Conservation (phyloP, 2,113 vertebrate species). For the Oncorhynchus keta region DNA sequence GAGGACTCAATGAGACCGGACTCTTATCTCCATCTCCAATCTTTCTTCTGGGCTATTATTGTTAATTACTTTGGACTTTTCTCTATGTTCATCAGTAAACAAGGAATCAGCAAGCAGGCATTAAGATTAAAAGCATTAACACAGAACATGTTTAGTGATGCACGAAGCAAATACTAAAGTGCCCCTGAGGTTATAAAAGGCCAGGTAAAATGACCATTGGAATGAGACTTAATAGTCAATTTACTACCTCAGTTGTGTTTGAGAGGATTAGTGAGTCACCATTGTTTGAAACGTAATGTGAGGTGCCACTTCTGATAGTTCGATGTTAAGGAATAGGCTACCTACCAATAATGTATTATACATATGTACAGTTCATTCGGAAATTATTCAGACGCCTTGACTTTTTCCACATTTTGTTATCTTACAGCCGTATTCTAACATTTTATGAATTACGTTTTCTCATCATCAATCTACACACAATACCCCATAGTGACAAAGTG, state of each 20-base stretch:
- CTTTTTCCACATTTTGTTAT: too few species aligned
- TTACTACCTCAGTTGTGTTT: slow-evolving; percentile 1
- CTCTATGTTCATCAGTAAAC: slow-evolving; percentile 50
- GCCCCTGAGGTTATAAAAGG: background rate
- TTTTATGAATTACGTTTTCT: too few species aligned
- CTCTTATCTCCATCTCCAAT: slow-evolving; percentile 26
- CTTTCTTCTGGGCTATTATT: slow-evolving; percentile 40
- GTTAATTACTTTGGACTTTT: slow-evolving; percentile 60
- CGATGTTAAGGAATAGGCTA: background rate
- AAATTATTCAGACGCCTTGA: too few species aligned
- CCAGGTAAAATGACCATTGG: background rate
- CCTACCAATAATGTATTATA: background rate
- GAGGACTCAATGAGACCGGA: slow-evolving; percentile 39
- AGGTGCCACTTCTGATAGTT: background rate
- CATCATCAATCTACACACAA: too few species aligned
- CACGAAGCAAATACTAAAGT: slow-evolving; percentile 20
- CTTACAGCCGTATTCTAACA: too few species aligned
- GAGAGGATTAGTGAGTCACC: background rate
- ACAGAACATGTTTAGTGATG: slow-evolving; percentile 20
- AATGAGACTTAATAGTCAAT: background rate
- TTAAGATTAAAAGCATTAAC: slow-evolving; percentile 26
- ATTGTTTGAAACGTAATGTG: background rate
- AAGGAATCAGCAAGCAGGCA: slow-evolving; percentile 45
- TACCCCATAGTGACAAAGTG: too few species aligned
- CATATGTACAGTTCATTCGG: too few species aligned